Evolutionary conservation across 2,113 vertebrate genomes (phyloP).

Genomic region (Neoarius graeffei): DNA sequence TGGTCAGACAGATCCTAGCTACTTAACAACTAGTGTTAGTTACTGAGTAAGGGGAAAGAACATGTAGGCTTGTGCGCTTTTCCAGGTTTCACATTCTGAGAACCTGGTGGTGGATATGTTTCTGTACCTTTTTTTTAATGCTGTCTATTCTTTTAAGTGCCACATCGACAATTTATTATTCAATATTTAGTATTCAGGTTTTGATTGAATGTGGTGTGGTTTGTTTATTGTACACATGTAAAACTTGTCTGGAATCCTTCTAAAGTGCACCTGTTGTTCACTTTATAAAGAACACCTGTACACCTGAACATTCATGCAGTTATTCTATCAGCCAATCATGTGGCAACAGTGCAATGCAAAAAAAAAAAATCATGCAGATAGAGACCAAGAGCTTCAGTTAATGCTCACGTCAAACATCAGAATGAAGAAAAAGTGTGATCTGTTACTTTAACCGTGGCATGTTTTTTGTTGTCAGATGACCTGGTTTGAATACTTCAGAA

Average conservation of each 20-base stretch:
- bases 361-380: not conserved
- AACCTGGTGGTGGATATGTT: not conserved
- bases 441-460: no score
- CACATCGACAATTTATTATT: not conserved
- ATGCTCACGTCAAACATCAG: no score
- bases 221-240: not conserved
- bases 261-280: not conserved
- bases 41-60: not conserved
- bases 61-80: not conserved
- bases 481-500: no score
- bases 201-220: not conserved
- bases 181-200: not conserved
- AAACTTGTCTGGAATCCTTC: not conserved
- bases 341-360: not conserved
- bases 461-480: no score
- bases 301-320: not conserved
- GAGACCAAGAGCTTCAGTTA: no score
- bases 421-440: no score
- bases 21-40: not conserved
- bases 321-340: not conserved
- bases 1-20: not conserved
- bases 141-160: not conserved
- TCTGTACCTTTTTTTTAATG: not conserved
- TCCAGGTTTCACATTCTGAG: not conserved
- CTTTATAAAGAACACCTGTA: not conserved